A percentile compares a stretch with the other conserved stretches of the same genome.
Evolutionary conservation across 2,888 invertebrate genomes (phyloP).

Genomic region (Metopia argyrocephala): DNA sequence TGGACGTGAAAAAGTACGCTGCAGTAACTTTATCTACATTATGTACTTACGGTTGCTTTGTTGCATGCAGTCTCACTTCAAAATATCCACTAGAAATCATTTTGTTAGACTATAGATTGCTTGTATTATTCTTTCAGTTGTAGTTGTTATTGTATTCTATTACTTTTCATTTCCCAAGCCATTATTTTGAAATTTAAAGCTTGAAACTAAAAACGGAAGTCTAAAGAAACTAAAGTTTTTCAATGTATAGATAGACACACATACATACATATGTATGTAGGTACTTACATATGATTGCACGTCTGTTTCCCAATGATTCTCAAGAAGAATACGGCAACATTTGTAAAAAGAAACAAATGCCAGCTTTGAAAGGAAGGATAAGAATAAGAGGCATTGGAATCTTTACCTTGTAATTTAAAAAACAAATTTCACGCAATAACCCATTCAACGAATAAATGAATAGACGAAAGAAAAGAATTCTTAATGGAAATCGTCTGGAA

Average conservation of each 20-base stretch:
- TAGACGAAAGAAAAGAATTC: slow-evolving; percentile 36
- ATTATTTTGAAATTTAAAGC: slow-evolving; percentile 13
- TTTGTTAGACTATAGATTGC: slow-evolving; percentile 7
- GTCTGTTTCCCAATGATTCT: background rate
- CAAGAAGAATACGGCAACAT: background rate
- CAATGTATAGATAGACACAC: slow-evolving; percentile 14
- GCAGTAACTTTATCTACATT: slow-evolving; percentile 38
- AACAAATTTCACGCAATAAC: slow-evolving; percentile 64
- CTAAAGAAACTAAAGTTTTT: slow-evolving; percentile 58
- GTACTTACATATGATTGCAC: background rate
- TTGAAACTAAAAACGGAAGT: slow-evolving; percentile 40
- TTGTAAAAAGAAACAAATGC: background rate
- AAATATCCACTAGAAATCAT: slow-evolving; percentile 45
- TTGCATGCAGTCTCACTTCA: slow-evolving; percentile 38
- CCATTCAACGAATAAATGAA: slow-evolving; percentile 25
- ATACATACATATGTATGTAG: slow-evolving; percentile 8
- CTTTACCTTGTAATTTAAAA: slow-evolving; percentile 60
- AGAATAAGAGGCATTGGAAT: background rate
- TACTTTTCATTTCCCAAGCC: slow-evolving; percentile 30
- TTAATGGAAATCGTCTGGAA: slow-evolving; percentile 60
- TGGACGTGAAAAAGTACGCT: slow-evolving; percentile 54
- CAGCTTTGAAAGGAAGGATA: background rate
- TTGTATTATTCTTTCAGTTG: too few species aligned
- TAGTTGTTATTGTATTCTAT: slow-evolving; percentile 24
- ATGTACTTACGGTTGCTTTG: slow-evolving; percentile 32